A percentile compares a stretch with the other conserved stretches of the same genome.
Conservation (phyloP, 1,140 invertebrate genomes). For the Drosophila prosaltans region DNA sequence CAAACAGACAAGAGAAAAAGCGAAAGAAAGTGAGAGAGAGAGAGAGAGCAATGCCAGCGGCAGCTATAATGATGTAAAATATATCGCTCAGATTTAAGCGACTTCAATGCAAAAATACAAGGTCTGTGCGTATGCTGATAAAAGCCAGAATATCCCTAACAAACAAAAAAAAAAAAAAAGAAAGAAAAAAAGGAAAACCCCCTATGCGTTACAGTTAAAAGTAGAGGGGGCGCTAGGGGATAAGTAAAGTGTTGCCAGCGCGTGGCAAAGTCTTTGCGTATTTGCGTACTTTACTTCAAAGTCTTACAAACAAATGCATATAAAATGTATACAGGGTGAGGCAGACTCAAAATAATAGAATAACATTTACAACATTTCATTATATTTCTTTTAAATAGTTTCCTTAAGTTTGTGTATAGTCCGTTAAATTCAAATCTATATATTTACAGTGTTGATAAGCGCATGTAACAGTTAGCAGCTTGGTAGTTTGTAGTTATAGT, state of each 20-base stretch:
- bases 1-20: slow-evolving; percentile 21
- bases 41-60: slow-evolving; percentile 31
- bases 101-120: slow-evolving; percentile 47
- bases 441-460: no score
- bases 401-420: no score
- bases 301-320: slow-evolving; percentile 77
- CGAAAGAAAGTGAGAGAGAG: slow-evolving; percentile 3
- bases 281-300: slow-evolving; percentile 66
- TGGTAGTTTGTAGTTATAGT: no score
- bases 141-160: slow-evolving; percentile 37
- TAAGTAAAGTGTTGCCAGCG: slow-evolving; percentile 58
- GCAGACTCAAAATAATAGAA: background rate
- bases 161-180: slow-evolving; percentile 32
- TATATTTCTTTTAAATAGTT: no score
- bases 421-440: no score
- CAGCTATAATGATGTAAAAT: slow-evolving; percentile 80
- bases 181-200: slow-evolving; percentile 19
- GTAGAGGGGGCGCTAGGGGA: background rate
- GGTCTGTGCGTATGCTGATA: slow-evolving; percentile 76
- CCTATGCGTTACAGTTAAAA: background rate
- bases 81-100: slow-evolving; percentile 74
- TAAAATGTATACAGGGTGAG: slow-evolving; percentile 41
- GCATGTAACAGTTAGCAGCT: no score
- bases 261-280: slow-evolving; percentile 34
- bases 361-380: no score